These are phyloP conservation scores for Amblyjoppa proteus DNA, from an alignment of 2,888 invertebrate genomes.

Conservation along the genomic window DNA sequence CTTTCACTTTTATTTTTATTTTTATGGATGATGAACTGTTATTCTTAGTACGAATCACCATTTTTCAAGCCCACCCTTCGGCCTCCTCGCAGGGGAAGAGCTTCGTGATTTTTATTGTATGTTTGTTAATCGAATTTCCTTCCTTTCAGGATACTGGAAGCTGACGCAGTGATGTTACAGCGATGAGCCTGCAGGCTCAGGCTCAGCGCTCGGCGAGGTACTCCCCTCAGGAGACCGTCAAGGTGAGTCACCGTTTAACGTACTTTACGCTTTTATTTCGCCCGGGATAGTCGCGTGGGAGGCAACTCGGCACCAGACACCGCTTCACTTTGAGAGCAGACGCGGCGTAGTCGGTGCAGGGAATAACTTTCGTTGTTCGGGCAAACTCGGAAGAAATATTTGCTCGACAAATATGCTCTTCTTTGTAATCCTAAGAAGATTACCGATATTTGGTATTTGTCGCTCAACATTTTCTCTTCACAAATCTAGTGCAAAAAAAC, in stretches of 20 bases:
- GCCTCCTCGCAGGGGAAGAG: not conserved
- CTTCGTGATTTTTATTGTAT: not conserved
- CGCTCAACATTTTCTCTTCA: too few species aligned
- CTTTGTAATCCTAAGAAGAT: too few species aligned
- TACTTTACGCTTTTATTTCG: constrained; percentile 27
- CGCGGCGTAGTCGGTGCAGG: constrained; percentile 34
- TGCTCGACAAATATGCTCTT: too few species aligned
- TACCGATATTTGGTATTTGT: too few species aligned
- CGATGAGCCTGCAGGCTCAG: constrained; percentile 81
- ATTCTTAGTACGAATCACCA: constrained; percentile 13
- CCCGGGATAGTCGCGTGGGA: not conserved
- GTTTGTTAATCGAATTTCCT: not conserved
- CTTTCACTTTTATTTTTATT: constrained; percentile 4
- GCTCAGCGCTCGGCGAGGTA: constrained; percentile 79
- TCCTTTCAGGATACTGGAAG: constrained; percentile 73
- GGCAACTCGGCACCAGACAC: not conserved
- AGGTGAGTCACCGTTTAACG: constrained; percentile 74
- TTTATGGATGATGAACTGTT: constrained; percentile 41
- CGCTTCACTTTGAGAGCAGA: not conserved
- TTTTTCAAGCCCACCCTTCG: not conserved
- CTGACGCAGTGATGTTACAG: constrained; percentile 77
- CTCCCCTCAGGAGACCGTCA: constrained; percentile 81
- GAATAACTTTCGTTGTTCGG: constrained; percentile 39
- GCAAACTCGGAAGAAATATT: not conserved
- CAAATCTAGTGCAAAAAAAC: not conserved